Evolutionary conservation across 2,113 vertebrate species (phyloP), one percentile per base, ranked within the genome.

Genomic region (Catagonus wagneri): DNA sequence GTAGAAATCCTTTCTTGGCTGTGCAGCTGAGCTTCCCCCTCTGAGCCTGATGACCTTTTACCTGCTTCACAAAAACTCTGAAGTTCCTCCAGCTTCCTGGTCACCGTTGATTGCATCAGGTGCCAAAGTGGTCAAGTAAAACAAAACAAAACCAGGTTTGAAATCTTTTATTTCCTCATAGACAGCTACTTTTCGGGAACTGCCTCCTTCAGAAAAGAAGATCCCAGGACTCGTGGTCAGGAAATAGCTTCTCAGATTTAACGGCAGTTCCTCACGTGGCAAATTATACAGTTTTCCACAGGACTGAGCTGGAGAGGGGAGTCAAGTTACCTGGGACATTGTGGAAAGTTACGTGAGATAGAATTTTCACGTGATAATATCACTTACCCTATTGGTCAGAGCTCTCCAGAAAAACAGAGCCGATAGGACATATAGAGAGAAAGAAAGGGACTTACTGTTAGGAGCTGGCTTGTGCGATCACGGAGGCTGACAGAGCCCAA

Each of bases 81-180:
- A 69, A 68, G 23, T 75, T 50, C 74, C 44, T 23, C 27, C 50
- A 5, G 71, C 36, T 83, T 94, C 87, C 69, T 94, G 52, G 83
- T 89, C 61, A 92, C 44, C 88, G n/a, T 92, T 92, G 85, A 97
- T 94, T 72, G 96, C 75, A 56, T 65, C 16, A 89, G 44, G 85
- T 32, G 60, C 39, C 52, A 94, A 81, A 85, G 83, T 36, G 83
- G 94, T 69, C 7, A 44, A 44, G 72, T 58, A 85, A 96, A 93
- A 87, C 81, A 63, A 83, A 58, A 25, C n/a, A 80, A 79, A 75
- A 50, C 66, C 27, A 34, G 39, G 25, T 39, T 60, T 90, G 52
- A 84, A 92, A 83, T 39, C 32, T 60, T 92, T 72, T 78, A 78
- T 50, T 39, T 87, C 61, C 68, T 68, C 52, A 34, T 29, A 27